Evolutionary conservation across 1,140 invertebrate genomes (phyloP), one percentile per base, ranked within the genome.

Genomic region (Tetragnatha versicolor): DNA sequence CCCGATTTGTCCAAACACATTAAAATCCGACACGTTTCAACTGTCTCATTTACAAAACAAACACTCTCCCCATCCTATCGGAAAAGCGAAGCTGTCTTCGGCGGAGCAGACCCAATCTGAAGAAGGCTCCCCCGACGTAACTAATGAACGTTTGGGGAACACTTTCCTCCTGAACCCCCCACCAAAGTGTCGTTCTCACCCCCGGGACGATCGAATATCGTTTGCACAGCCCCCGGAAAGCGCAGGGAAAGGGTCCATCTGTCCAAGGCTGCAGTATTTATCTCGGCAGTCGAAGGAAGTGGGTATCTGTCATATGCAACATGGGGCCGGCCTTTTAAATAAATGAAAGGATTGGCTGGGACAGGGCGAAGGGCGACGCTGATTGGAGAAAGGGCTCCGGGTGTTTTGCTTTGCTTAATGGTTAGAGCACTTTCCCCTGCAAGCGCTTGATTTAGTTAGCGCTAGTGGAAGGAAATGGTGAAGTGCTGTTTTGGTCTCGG

Each of bases 301-400:
- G 35, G 2, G 12, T 14, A 33, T n/a, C 9, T 33, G 29, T 58
- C 55, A 58, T 33, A 58, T 20, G 35, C 2, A 31, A 7, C 5
- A n/a, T n/a, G n/a, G n/a, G n/a, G n/a, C n/a, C n/a, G n/a, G n/a
- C 35, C 55, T 27, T 58, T 58, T 58, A 58, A 58, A 58, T 58
- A 58, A 58, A 58, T 58, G 55, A 58, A 58, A 4, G 55, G 53
- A 58, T 58, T 58, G 33, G 53, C 33, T 58, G 7, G 5, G 29
- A 31, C n/a, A 31, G 33, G 27, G 49, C 10, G 9, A n/a, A n/a
- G n/a, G n/a, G 20, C 12, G 51, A 12, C 1, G 12, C 29, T 17
- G 53, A 29, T 47, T 20, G 17, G 12, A 17, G 17, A 4, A 6
- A 6, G 12, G 17, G 17, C 22, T 47, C 22, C 17, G 3, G 17